Percentiles rank a stretch among this genome's conserved stretches.
phyloP scores from a whole-genome alignment of 1,140 invertebrate genomes.

The Drosophila ercepeae region DNA sequence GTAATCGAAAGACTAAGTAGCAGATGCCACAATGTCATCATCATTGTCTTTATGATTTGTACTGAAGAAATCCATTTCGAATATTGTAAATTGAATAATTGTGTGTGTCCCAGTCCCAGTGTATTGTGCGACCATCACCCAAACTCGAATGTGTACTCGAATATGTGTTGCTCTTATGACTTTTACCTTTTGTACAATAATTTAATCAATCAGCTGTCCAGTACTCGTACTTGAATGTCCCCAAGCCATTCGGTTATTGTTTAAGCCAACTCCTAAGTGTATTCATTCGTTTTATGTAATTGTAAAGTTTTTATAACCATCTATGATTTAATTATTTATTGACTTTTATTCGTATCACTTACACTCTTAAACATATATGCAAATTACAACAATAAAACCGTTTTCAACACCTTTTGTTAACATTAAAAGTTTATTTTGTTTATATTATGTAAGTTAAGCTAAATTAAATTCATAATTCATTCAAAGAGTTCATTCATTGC shows the following conservation, averaged over 20 bases:
- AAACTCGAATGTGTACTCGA: conserved; percentile 49
- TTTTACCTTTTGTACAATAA: conserved; percentile 65
- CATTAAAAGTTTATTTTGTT: conserved; percentile 19
- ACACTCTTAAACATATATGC: conserved; percentile 45
- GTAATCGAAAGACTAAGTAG: conserved; percentile 21
- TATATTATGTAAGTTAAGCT: background rate
- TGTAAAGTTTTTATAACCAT: conserved; percentile 43
- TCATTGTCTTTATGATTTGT: conserved; percentile 15
- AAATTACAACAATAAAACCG: conserved; percentile 64
- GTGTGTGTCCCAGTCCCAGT: conserved; percentile 44
- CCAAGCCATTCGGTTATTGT: conserved; percentile 18
- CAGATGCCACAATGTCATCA: conserved; percentile 19
- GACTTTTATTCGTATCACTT: conserved; percentile 46
- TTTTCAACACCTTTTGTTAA: conserved; percentile 67
- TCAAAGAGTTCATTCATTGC: conserved; percentile 15
- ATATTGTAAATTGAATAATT: conserved; percentile 32
- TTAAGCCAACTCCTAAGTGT: conserved; percentile 49
- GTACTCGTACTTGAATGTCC: conserved; percentile 13
- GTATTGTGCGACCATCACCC: conserved; percentile 27
- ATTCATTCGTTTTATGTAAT: conserved; percentile 21
- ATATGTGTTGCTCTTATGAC: conserved; percentile 43
- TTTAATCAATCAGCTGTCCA: conserved; percentile 48
- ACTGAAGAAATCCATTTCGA: conserved; percentile 10
- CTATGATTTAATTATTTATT: conserved; percentile 61
- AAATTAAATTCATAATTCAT: conserved; percentile 6